Percentiles rank a stretch among this genome's conserved stretches.
Conservation (phyloP, 2,797 vertebrate genomes). For the Spheniscus humboldti region DNA sequence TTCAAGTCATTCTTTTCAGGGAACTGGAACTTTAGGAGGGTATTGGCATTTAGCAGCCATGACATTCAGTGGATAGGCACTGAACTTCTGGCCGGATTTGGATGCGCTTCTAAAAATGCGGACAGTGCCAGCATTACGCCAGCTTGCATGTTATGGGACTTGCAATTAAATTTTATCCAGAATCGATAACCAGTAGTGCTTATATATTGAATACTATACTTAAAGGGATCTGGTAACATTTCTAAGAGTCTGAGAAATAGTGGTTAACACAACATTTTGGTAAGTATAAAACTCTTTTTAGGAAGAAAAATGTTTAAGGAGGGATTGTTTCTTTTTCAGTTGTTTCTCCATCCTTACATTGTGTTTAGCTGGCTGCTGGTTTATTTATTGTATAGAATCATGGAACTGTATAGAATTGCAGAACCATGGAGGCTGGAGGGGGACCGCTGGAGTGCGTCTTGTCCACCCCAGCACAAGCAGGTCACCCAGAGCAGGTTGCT, state of each 20-base stretch:
- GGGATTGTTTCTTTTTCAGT: neutral
- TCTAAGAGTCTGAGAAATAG: neutral
- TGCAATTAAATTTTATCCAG: neutral
- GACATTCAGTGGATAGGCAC: neutral
- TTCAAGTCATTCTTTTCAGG: neutral
- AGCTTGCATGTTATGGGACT: neutral
- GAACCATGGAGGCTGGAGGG: too few species aligned
- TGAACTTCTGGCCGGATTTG: neutral
- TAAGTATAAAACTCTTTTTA: neutral
- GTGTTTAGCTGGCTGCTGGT: neutral
- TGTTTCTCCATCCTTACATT: accelerated
- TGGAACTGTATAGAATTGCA: accelerated
- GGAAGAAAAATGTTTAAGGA: neutral
- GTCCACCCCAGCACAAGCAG: neutral
- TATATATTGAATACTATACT: neutral
- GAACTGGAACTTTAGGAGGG: neutral
- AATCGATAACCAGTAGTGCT: neutral
- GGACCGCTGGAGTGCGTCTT: accelerated
- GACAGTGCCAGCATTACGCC: neutral
- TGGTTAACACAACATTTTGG: neutral
- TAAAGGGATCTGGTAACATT: neutral
- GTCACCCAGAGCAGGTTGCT: accelerated
- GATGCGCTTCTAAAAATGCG: neutral
- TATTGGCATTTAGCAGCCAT: neutral
- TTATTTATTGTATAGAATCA: neutral